Conservation (phyloP, 1,140 invertebrate species). For the Procambarus clarkii region DNA sequence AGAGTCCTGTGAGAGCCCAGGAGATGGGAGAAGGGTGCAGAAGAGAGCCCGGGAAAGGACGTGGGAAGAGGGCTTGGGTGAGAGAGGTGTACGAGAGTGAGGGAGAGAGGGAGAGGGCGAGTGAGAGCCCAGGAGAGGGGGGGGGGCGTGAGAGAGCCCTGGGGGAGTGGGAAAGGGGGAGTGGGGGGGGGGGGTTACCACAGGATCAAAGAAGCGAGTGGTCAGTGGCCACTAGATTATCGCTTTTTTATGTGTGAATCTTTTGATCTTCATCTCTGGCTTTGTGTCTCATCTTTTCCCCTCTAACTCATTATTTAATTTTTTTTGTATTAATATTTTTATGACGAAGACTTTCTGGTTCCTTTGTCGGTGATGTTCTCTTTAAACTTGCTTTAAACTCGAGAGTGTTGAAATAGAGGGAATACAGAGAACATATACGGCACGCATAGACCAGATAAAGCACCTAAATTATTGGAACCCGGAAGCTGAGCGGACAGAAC, state of each 20-base stretch:
- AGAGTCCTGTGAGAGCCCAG: too few species aligned
- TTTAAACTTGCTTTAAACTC: background rate
- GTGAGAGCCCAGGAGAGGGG: background rate
- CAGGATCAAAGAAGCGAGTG: conserved; percentile 14
- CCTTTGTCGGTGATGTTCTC: background rate
- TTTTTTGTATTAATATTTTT: background rate
- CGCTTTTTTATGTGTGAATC: background rate
- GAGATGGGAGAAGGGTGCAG: too few species aligned
- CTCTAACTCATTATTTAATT: background rate
- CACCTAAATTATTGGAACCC: too few species aligned
- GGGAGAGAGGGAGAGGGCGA: background rate
- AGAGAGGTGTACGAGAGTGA: background rate
- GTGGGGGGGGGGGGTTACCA: background rate
- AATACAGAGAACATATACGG: too few species aligned
- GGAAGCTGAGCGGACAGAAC: too few species aligned
- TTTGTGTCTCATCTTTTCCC: background rate
- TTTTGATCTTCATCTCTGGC: background rate
- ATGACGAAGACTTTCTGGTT: background rate
- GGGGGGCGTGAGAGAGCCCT: background rate
- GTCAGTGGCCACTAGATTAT: conserved; percentile 8
- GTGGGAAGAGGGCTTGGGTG: too few species aligned
- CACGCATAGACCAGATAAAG: too few species aligned
- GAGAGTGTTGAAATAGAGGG: too few species aligned
- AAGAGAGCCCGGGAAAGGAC: too few species aligned
- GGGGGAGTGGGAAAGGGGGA: background rate